Conservation (phyloP, 2,888 invertebrate genomes). For the Epinotia ramella region DNA sequence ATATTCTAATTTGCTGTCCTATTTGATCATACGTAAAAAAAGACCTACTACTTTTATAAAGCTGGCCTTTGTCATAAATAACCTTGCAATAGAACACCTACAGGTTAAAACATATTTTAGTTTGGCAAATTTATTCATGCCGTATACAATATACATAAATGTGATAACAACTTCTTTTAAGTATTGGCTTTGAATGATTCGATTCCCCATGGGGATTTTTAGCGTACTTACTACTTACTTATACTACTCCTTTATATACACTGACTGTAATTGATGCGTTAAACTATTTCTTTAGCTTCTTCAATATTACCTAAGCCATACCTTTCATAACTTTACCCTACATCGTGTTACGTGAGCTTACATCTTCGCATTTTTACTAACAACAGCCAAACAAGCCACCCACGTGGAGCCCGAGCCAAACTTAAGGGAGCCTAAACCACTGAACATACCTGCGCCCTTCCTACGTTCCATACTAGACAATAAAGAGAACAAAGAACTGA, state of each 20-base stretch:
- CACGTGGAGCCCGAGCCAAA: conserved; percentile 64
- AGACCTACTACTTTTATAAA: not conserved
- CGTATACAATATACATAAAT: no score
- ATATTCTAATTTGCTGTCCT: not conserved
- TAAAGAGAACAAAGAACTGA: conserved; percentile 88
- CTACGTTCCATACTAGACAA: conserved; percentile 68
- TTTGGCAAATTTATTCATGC: no score
- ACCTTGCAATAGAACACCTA: not conserved
- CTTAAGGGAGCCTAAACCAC: conserved; percentile 59
- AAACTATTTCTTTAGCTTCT: not conserved
- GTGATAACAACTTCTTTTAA: not conserved
- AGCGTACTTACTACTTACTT: not conserved
- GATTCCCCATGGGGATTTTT: not conserved
- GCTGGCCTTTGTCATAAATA: not conserved
- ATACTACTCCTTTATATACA: not conserved
- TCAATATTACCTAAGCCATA: not conserved
- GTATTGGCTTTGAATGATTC: not conserved
- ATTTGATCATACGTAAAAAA: not conserved
- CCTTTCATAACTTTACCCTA: not conserved
- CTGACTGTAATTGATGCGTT: not conserved
- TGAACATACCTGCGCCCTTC: conserved; percentile 59
- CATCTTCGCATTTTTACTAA: conserved; percentile 71
- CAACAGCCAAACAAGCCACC: conserved; percentile 64
- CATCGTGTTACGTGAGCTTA: conserved; percentile 49
- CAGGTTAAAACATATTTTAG: not conserved